Percentiles rank a stretch among this genome's conserved stretches.
These are phyloP conservation scores for Himalopsyche anomala DNA, from an alignment of 2,888 invertebrate species.

Conservation along the genomic window DNA sequence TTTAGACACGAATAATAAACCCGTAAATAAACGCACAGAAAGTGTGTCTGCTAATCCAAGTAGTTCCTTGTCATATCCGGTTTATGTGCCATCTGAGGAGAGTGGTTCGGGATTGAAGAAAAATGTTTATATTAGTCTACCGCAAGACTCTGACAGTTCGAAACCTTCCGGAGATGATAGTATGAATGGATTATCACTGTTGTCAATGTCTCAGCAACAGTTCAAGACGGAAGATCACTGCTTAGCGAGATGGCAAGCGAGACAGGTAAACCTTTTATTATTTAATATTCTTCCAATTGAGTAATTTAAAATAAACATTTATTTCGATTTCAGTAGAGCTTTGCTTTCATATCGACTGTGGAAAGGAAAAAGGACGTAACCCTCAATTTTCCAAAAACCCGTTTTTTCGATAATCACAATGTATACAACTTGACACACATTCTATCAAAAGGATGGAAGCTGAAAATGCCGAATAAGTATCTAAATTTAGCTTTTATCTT, in stretches of 20 bases:
- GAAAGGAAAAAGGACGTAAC: too few relatives aligned
- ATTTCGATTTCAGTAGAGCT: too few relatives aligned
- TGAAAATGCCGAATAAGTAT: too few relatives aligned
- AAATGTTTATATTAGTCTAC: constrained; percentile 66
- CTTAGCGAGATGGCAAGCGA: constrained; percentile 80
- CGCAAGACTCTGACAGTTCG: constrained; percentile 6
- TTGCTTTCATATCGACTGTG: too few relatives aligned
- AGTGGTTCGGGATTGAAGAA: constrained; percentile 65
- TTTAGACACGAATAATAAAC: not conserved
- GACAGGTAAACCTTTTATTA: constrained; percentile 73
- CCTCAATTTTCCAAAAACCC: too few relatives aligned
- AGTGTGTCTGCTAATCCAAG: constrained; percentile 43
- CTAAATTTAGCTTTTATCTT: too few relatives aligned
- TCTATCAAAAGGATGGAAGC: too few relatives aligned
- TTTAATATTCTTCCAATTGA: not conserved
- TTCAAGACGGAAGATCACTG: constrained; percentile 71
- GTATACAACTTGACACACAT: too few relatives aligned
- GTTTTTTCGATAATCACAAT: too few relatives aligned
- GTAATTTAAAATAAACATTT: not conserved
- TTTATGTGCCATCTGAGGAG: constrained; percentile 70
- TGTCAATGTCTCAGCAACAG: not conserved
- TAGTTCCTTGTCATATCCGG: constrained; percentile 69
- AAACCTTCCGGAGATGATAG: constrained; percentile 49
- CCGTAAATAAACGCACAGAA: constrained; percentile 8
- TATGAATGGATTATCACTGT: not conserved